Conservation (phyloP, 2,113 vertebrate species). For the Sterrhoptilus dennistouni region DNA sequence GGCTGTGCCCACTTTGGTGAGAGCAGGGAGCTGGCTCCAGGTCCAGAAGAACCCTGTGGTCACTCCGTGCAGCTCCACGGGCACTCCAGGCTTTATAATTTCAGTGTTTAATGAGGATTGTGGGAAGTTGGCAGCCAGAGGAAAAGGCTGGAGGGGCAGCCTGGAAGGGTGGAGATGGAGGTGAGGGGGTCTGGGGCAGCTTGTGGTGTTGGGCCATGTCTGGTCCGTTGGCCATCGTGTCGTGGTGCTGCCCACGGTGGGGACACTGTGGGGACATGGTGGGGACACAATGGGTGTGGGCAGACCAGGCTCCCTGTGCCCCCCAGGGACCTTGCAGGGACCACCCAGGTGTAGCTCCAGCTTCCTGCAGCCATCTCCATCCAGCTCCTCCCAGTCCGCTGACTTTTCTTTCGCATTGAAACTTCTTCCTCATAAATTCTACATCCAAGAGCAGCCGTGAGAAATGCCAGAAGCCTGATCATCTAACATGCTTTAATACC, state of each 20-base stretch:
- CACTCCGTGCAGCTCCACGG: accelerated
- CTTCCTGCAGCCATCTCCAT: slow-evolving; percentile 43
- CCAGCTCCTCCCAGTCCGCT: slow-evolving; percentile 28
- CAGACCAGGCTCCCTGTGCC: not conserved
- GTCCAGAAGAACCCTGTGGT: not conserved
- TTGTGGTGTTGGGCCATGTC: not conserved
- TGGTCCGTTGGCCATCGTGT: accelerated
- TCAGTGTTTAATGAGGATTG: accelerated
- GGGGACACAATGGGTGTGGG: not conserved
- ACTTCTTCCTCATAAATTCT: slow-evolving; percentile 39
- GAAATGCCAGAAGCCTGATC: slow-evolving; percentile 39
- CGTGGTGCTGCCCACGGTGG: accelerated
- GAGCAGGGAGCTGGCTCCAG: not conserved
- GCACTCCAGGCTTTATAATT: accelerated
- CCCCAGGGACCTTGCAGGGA: not conserved
- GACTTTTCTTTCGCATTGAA: slow-evolving; percentile 38
- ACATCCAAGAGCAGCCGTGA: slow-evolving; percentile 22
- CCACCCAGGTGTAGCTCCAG: slow-evolving; percentile 33
- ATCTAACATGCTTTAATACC: slow-evolving; percentile 32
- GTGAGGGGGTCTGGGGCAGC: not conserved
- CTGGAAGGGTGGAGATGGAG: not conserved
- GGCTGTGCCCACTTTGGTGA: not conserved
- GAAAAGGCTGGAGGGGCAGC: not conserved
- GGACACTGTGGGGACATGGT: not conserved
- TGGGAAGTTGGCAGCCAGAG: not conserved